Base-by-base conservation (phyloP, 2,888 invertebrate genomes). In the Cepaea hortensis region DNA sequence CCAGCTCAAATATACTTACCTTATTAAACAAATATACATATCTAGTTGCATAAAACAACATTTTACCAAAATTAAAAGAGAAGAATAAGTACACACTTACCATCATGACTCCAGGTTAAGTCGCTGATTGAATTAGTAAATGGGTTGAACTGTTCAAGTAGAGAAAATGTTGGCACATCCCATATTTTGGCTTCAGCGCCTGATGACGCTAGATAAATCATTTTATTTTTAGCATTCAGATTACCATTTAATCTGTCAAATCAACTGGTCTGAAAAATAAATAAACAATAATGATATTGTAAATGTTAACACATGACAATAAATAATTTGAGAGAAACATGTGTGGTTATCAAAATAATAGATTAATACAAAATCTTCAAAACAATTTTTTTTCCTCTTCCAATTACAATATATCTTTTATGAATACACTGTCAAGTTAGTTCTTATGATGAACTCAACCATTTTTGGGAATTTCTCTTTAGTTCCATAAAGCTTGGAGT, bases 161-260 rank as follows among this genome's bases (percentile, higher is more conserved):
- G 86, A 50, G 90, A 87, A 88, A 91, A 93, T 46, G 73, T 90
- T 88, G 86, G 84, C 84, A 62, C 88, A 50, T 93, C 93, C 94
- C 94, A 94, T 20, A 94, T 81, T 86, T 92, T 93, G 50, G 93
- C 91, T 87, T 93, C 93, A 90, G 93, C 93, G 3, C 93, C 94
- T 15, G 91, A 93, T 81, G 94, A 92, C 15, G 93, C 93, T 50
- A 94, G 87, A 77, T 88, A 90, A 62, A 72, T 82, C 86, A 86
- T 86, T 23, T 15, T 62, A 11, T n/a, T 55, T 9, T 65, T 9
- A 20, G 35, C 68, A 13, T 15, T 77, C 50, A 23, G 35, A 81
- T 48, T 70, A 15, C 48, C 48, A 68, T 48, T 4, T 48, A 9
- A 3, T 70, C 23, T 81, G 35, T 68, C 48, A 70, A 68, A 70